Evolutionary conservation across 2,797 vertebrate species (phyloP).

Genomic region (Danionella dracula): DNA sequence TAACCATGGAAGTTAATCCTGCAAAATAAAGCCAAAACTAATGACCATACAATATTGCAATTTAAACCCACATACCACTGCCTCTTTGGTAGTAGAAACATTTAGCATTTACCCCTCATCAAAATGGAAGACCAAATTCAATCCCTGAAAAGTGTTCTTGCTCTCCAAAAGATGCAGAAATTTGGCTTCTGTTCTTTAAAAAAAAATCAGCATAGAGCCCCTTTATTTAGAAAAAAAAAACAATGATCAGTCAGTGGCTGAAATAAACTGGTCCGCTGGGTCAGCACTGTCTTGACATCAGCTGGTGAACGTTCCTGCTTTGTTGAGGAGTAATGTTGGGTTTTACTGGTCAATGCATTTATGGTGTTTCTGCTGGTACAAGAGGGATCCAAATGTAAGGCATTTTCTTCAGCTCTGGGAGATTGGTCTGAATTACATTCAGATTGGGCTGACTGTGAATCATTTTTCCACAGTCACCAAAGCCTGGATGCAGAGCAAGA

Average conservation of each 20-base stretch:
- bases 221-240: not conserved
- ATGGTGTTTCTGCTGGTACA: slow-evolving; percentile 38
- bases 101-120: slow-evolving; percentile 23
- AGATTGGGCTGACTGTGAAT: not conserved
- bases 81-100: slow-evolving; percentile 45
- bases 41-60: slow-evolving; percentile 4
- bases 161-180: slow-evolving; percentile 11
- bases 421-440: slow-evolving; percentile 15
- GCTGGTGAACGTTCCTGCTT: slow-evolving; percentile 24
- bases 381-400: slow-evolving; percentile 30
- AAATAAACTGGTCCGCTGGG: slow-evolving; percentile 16
- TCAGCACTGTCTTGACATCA: slow-evolving; percentile 30
- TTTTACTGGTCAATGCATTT: slow-evolving; percentile 15
- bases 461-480: not conserved
- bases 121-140: slow-evolving; percentile 36
- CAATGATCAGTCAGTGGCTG: not conserved
- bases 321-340: slow-evolving; percentile 4
- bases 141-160: slow-evolving; percentile 6
- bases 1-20: slow-evolving; percentile 1
- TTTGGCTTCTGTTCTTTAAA: slow-evolving; percentile 15
- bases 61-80: not conserved
- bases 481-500: not conserved
- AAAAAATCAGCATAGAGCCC: slow-evolving; percentile 7
- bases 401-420: slow-evolving; percentile 28
- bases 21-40: not conserved